phyloP scores from a whole-genome alignment of 2,797 vertebrate species.

The Pempheris klunzingeri region DNA sequence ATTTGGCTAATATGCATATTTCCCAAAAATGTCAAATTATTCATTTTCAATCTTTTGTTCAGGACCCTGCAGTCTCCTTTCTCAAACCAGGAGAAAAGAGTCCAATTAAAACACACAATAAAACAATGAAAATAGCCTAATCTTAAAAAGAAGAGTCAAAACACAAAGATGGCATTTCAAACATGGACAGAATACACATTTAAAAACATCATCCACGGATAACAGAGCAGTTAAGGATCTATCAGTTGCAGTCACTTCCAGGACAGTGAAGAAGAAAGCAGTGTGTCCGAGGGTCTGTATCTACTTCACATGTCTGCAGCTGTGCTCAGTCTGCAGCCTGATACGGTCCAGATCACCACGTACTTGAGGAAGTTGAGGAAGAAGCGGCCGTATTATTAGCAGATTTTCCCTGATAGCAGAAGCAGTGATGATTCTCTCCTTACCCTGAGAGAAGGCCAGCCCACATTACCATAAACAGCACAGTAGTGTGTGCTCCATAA shows the following conservation, averaged over 20 bases:
- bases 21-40: background rate
- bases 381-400: background rate
- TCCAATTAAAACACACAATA: background rate
- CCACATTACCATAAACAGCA: background rate
- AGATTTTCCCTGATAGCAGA: conserved; percentile 9
- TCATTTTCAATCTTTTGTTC: background rate
- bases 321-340: conserved; percentile 3
- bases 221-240: background rate
- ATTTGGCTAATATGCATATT: too few species aligned
- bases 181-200: background rate
- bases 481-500: background rate
- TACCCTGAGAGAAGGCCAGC: background rate
- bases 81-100: too few species aligned
- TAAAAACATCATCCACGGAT: background rate
- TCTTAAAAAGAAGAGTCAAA: background rate
- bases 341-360: conserved; percentile 22
- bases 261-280: background rate
- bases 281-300: background rate
- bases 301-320: background rate
- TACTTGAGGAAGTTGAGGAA: conserved; percentile 1
- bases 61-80: background rate
- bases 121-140: background rate
- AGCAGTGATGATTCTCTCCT: background rate
- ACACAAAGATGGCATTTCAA: background rate
- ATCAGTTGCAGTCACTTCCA: background rate